Percentiles rank a stretch among this genome's conserved stretches.
Evolutionary conservation across 2,797 vertebrate species (phyloP).

Genomic region (Gephyroberyx darwinii): DNA sequence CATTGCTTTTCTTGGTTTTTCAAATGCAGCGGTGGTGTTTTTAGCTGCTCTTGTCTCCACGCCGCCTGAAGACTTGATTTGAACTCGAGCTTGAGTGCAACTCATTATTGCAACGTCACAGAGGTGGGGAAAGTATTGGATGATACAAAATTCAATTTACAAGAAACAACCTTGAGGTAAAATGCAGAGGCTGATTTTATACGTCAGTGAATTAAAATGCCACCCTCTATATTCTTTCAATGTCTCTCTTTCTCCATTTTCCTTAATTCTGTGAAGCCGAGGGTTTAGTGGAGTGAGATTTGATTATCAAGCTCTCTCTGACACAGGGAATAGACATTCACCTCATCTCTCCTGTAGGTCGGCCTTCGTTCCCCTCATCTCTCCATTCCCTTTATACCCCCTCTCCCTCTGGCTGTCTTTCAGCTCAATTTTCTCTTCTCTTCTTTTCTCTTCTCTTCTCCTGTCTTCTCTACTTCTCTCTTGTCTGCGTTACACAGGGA

Average conservation of each 20-base stretch:
- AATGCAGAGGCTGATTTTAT: constrained; percentile 50
- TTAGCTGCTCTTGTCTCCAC: constrained; percentile 33
- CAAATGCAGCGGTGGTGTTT: constrained; percentile 17
- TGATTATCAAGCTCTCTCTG: constrained; percentile 52
- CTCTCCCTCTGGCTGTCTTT: not conserved
- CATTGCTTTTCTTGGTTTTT: constrained; percentile 34
- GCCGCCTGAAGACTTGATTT: constrained; percentile 56
- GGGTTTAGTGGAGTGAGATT: constrained; percentile 40
- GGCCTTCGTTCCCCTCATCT: constrained; percentile 2
- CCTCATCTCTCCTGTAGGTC: not conserved
- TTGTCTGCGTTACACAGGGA: constrained; percentile 33
- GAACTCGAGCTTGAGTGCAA: constrained; percentile 54
- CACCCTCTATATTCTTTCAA: constrained; percentile 50
- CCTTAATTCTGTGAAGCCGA: constrained; percentile 53
- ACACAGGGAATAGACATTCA: constrained; percentile 26
- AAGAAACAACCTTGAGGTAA: constrained; percentile 59
- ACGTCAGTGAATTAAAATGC: constrained; percentile 56
- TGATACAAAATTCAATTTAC: constrained; percentile 66
- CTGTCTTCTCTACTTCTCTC: constrained; percentile 6
- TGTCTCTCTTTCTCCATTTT: constrained; percentile 38
- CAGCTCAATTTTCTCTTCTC: not conserved
- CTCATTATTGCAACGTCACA: constrained; percentile 64
- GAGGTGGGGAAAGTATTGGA: constrained; percentile 53
- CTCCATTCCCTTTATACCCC: not conserved
- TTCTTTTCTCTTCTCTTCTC: not conserved